A percentile compares a stretch with the other conserved stretches of the same genome.
These are phyloP conservation scores for Oreochromis mossambicus DNA, from an alignment of 2,797 vertebrate genomes.

Conservation along the genomic window DNA sequence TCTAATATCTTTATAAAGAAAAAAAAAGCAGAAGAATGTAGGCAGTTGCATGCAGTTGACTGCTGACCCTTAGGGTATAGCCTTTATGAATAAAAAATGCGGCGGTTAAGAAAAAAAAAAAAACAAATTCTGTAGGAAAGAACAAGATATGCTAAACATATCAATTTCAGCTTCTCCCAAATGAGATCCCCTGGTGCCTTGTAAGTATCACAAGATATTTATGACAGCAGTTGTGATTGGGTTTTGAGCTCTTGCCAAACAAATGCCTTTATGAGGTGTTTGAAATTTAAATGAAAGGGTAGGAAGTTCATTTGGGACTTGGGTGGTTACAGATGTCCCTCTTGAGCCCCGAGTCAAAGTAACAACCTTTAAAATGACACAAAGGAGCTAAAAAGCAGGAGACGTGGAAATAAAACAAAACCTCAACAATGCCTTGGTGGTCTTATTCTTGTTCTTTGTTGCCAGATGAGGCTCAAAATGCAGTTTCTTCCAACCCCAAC, in stretches of 20 bases:
- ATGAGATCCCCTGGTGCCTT: slow-evolving; percentile 19
- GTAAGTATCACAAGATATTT: slow-evolving; percentile 48
- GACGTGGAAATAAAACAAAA: slow-evolving; percentile 33
- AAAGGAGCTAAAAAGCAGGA: not conserved
- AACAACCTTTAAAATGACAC: slow-evolving; percentile 34
- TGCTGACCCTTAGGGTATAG: slow-evolving; percentile 32
- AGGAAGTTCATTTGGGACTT: slow-evolving; percentile 23
- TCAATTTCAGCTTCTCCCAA: slow-evolving; percentile 38
- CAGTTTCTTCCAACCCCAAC: not conserved
- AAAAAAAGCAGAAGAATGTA: not conserved
- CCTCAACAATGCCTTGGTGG: slow-evolving; percentile 50
- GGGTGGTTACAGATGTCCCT: slow-evolving; percentile 12
- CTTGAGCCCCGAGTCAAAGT: slow-evolving; percentile 2
- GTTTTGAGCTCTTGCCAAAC: slow-evolving; percentile 45
- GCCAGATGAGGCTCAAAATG: slow-evolving; percentile 4
- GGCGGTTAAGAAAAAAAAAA: not conserved
- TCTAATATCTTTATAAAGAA: slow-evolving; percentile 39
- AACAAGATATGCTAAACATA: slow-evolving; percentile 42
- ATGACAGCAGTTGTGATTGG: slow-evolving; percentile 46
- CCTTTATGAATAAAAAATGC: slow-evolving; percentile 18
- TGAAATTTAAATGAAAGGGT: slow-evolving; percentile 49
- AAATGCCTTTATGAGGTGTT: slow-evolving; percentile 54
- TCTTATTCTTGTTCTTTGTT: slow-evolving; percentile 37
- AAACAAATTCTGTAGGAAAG: slow-evolving; percentile 7
- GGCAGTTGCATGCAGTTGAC: slow-evolving; percentile 23